Evolutionary conservation across 2,888 invertebrate species (phyloP).

Genomic region (Drosophila parthenogenetica): DNA sequence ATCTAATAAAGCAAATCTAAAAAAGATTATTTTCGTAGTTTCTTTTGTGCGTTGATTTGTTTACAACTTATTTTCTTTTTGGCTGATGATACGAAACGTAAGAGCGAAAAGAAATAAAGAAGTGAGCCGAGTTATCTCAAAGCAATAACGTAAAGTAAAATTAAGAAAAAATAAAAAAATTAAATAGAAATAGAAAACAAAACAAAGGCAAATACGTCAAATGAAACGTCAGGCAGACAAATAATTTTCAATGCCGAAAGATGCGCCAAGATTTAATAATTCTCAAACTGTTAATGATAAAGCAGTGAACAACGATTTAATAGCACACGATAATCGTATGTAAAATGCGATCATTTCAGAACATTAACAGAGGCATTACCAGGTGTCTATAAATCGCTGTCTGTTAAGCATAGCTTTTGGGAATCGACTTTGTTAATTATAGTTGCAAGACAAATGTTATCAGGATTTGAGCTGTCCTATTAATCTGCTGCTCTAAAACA

Average conservation of each 20-base stretch:
- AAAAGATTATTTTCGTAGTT: conserved; percentile 81
- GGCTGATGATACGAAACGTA: conserved; percentile 62
- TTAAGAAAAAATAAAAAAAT: conserved; percentile 59
- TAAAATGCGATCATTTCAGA: not conserved
- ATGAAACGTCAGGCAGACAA: conserved; percentile 18
- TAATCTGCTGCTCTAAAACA: not conserved
- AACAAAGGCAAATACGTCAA: conserved; percentile 64
- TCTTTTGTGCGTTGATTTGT: conserved; percentile 79
- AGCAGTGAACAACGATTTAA: conserved; percentile 29
- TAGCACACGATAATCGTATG: conserved; percentile 1
- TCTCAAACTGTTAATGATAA: conserved; percentile 1
- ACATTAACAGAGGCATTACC: not conserved
- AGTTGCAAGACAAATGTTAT: not conserved
- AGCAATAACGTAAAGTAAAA: conserved; percentile 49
- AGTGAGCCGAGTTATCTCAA: conserved; percentile 65
- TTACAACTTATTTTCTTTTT: conserved; percentile 79
- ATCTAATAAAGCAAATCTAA: conserved; percentile 59
- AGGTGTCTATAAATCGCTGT: not conserved
- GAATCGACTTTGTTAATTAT: not conserved
- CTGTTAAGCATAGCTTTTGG: not conserved
- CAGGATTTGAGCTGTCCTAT: not conserved
- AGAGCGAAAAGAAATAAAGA: conserved; percentile 19
- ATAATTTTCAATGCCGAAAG: conserved; percentile 44
- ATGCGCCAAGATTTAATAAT: conserved; percentile 35
- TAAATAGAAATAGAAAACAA: conserved; percentile 66